These are phyloP conservation scores for Echinops telfairi DNA, from an alignment of 2,113 vertebrate species.

Conservation along the genomic window DNA sequence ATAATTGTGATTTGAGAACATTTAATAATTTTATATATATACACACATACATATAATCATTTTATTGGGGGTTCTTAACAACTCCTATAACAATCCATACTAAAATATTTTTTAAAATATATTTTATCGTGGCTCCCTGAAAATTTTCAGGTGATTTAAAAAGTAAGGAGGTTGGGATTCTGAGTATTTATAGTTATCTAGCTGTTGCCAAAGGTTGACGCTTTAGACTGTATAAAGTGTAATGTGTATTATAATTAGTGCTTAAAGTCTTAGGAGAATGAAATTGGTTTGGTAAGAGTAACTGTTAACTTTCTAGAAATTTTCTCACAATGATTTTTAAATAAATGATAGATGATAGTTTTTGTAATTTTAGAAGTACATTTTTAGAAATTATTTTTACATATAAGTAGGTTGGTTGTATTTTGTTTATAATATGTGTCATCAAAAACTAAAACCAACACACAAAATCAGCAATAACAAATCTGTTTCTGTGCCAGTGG, in stretches of 20 bases:
- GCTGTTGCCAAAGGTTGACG: conserved; percentile 14
- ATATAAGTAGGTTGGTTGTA: conserved; percentile 35
- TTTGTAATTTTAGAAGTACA: not conserved
- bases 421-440: conserved; percentile 33
- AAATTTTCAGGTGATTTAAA: conserved; percentile 45
- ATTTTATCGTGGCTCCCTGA: conserved; percentile 23
- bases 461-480: not conserved
- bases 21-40: not conserved
- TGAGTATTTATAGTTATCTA: conserved; percentile 36
- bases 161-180: conserved; percentile 10
- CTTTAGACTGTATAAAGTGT: conserved; percentile 65
- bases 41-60: too few relatives aligned
- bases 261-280: conserved; percentile 64
- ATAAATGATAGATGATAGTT: conserved; percentile 21
- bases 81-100: not conserved
- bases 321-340: conserved; percentile 55
- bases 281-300: conserved; percentile 59
- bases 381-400: conserved; percentile 53
- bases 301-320: conserved; percentile 61
- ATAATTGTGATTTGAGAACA: too few relatives aligned
- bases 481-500: conserved; percentile 21
- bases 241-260: conserved; percentile 41
- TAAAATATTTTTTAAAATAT: not conserved
- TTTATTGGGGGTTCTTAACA: too few relatives aligned
- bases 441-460: conserved; percentile 8